Evolutionary conservation across 2,888 invertebrate species (phyloP).

Genomic region (Margaritifera margaritifera): DNA sequence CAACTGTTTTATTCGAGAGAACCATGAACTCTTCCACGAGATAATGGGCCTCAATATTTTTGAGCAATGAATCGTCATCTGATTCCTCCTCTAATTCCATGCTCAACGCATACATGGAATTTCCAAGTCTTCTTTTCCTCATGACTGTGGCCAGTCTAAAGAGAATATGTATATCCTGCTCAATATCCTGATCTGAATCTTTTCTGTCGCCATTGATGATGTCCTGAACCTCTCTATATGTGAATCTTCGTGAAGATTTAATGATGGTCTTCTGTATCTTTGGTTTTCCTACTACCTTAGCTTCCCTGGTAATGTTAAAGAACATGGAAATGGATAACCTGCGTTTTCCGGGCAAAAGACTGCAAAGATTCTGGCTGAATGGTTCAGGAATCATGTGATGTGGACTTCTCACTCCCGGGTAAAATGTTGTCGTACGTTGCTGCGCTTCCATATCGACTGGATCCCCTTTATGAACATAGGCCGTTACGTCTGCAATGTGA

Average conservation of each 20-base stretch:
- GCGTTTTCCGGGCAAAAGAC: constrained; percentile 28
- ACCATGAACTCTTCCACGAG: constrained; percentile 43
- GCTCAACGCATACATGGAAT: constrained; percentile 13
- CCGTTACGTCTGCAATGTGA: constrained; percentile 46
- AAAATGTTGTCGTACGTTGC: constrained; percentile 33
- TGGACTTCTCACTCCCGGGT: constrained; percentile 20
- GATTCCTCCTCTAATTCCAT: constrained; percentile 1
- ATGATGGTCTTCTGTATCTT: constrained; percentile 14
- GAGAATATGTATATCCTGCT: constrained; percentile 13
- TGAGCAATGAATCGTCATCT: constrained; percentile 8
- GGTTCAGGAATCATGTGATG: constrained; percentile 45
- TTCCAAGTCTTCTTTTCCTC: constrained; percentile 20
- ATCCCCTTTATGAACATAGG: constrained; percentile 29
- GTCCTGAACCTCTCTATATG: constrained; percentile 29
- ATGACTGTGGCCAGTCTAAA: constrained; percentile 20
- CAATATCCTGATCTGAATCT: neutral
- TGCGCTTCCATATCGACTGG: constrained; percentile 40
- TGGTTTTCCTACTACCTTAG: neutral
- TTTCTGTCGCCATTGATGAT: constrained; percentile 3
- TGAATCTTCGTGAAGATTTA: constrained; percentile 14
- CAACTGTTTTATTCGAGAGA: constrained; percentile 26
- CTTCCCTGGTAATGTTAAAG: constrained; percentile 13
- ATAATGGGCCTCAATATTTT: constrained; percentile 26
- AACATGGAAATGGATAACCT: constrained; percentile 39
- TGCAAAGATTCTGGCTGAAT: constrained; percentile 26